Conservation (phyloP, 1,140 invertebrate species). For the Caenorhabditis elegans region DNA sequence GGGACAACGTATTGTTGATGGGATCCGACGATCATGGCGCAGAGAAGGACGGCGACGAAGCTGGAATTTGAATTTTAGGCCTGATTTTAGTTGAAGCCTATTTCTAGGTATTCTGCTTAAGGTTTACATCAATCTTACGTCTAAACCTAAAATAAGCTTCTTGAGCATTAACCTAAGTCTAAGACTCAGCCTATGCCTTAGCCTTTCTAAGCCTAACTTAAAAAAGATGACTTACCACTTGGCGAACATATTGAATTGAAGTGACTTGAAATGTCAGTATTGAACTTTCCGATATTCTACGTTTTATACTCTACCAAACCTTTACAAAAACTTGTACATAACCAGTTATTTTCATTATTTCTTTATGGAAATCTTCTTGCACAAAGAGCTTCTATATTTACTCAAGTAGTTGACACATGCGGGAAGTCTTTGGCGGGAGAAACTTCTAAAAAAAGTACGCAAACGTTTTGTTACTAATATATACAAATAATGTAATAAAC, state of each 20-base stretch:
- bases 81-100: too few relatives aligned
- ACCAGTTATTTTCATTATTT: not conserved
- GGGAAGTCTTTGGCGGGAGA: not conserved
- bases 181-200: too few relatives aligned
- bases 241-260: conserved; percentile 16
- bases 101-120: not conserved
- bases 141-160: too few relatives aligned
- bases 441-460: not conserved
- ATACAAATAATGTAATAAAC: too few relatives aligned
- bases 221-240: not conserved
- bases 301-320: not conserved
- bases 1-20: not conserved
- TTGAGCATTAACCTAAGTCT: too few relatives aligned
- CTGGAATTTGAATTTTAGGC: not conserved
- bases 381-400: not conserved
- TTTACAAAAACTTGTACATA: not conserved
- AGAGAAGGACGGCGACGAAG: conserved; percentile 14
- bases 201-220: too few relatives aligned
- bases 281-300: not conserved
- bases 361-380: not conserved
- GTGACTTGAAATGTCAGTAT: conserved; percentile 12
- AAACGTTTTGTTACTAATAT: too few relatives aligned
- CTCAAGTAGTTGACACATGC: conserved; percentile 27
- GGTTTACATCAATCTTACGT: too few relatives aligned
- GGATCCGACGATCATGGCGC: conserved; percentile 13